phyloP scores from a whole-genome alignment of 2,888 invertebrate species.

The Opisthograptis luteolata region DNA sequence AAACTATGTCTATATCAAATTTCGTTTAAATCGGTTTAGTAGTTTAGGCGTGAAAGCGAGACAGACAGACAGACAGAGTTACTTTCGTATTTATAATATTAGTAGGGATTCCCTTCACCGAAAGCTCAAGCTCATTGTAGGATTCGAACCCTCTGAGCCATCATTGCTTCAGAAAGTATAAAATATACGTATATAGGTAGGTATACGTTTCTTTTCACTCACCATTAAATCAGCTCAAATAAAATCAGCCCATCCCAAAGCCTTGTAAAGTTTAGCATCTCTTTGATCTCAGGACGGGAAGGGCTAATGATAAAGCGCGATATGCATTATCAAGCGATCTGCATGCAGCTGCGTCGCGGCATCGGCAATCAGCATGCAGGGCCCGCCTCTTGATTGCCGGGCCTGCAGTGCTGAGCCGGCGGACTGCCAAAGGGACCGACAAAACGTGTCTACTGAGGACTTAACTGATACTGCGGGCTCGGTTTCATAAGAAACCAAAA shows the following conservation, averaged over 20 bases:
- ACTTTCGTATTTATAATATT: too few relatives aligned
- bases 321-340: slow-evolving; percentile 1
- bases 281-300: slow-evolving; percentile 7
- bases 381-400: slow-evolving; percentile 6
- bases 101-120: too few relatives aligned
- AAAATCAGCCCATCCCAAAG: background rate
- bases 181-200: too few relatives aligned
- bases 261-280: background rate
- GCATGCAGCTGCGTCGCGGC: slow-evolving; percentile 4
- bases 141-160: too few relatives aligned
- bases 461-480: background rate
- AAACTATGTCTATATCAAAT: too few relatives aligned
- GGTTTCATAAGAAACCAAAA: too few relatives aligned
- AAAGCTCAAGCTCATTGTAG: too few relatives aligned
- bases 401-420: background rate
- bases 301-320: slow-evolving; percentile 2
- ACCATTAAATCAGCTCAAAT: too few relatives aligned
- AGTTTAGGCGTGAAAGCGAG: too few relatives aligned
- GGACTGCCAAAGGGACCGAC: slow-evolving; percentile 1
- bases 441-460: background rate
- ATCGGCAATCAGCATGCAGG: slow-evolving; percentile 5
- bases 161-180: too few relatives aligned
- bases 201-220: background rate
- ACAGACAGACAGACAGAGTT: too few relatives aligned
- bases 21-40: too few relatives aligned